Conservation (phyloP, 2,113 vertebrate genomes). For the Neoarius graeffei region DNA sequence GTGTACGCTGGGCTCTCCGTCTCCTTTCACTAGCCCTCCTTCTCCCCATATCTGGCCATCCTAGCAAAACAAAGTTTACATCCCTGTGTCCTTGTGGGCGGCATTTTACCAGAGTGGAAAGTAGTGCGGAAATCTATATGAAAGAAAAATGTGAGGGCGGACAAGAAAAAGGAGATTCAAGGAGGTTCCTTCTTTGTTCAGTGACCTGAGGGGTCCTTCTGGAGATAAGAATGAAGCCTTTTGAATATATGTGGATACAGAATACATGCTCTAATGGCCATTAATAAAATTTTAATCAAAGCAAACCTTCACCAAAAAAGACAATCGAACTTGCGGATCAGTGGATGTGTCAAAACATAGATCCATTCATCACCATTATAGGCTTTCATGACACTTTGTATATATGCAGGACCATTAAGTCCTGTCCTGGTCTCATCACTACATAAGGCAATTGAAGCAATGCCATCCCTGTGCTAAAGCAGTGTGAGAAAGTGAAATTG, state of each 20-base stretch:
- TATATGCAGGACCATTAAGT: conserved; percentile 41
- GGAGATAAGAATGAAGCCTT: conserved; percentile 14
- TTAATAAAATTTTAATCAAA: neutral
- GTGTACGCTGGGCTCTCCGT: conserved; percentile 34
- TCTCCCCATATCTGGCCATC: conserved; percentile 20
- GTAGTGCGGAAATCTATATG: conserved; percentile 52
- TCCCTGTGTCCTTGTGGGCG: conserved; percentile 49
- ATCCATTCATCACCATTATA: conserved; percentile 19
- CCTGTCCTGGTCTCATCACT: conserved; percentile 5
- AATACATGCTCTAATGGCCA: neutral
- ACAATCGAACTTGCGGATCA: neutral
- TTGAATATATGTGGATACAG: neutral
- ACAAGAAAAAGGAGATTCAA: conserved; percentile 37
- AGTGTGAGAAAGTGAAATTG: conserved; percentile 19
- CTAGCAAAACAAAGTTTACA: conserved; percentile 52
- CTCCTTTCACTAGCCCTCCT: conserved; percentile 29
- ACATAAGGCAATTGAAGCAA: conserved; percentile 28
- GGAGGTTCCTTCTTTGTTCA: conserved; percentile 28
- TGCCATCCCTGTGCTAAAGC: conserved; percentile 2
- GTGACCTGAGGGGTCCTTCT: conserved; percentile 19
- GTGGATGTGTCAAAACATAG: neutral
- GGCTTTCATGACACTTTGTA: conserved; percentile 15
- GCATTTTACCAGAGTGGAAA: conserved; percentile 51
- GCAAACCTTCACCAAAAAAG: neutral
- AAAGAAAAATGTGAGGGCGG: conserved; percentile 45